A percentile compares a stretch with the other conserved stretches of the same genome.
Conservation (phyloP, 2,888 invertebrate species). For the Portevinia maculata region DNA sequence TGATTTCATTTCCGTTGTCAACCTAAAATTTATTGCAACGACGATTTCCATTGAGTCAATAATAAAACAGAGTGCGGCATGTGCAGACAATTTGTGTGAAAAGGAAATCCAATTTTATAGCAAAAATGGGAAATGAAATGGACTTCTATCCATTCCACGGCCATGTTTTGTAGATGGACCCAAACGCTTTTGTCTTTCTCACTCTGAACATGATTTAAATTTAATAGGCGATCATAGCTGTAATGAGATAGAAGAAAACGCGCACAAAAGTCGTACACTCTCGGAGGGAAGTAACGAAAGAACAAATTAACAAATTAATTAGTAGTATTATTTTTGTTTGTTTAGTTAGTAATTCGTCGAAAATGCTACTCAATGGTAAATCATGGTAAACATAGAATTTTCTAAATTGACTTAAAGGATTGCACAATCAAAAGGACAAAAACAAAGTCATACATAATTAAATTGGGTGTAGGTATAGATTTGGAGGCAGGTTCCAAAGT, state of each 20-base stretch:
- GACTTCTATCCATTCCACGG: too few relatives aligned
- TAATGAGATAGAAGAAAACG: constrained; percentile 14
- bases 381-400: background rate
- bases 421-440: constrained; percentile 1
- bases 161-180: background rate
- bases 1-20: background rate
- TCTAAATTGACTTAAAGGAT: constrained; percentile 10
- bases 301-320: constrained; percentile 23
- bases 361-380: background rate
- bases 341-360: background rate
- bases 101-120: background rate
- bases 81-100: background rate
- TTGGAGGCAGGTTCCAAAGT: background rate
- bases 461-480: constrained; percentile 19
- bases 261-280: background rate
- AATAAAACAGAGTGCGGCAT: background rate
- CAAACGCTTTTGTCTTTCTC: constrained; percentile 8
- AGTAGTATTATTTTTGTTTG: background rate
- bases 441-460: constrained; percentile 18
- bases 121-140: background rate
- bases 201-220: constrained; percentile 1
- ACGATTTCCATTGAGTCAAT: background rate
- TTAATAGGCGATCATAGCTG: constrained; percentile 18
- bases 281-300: background rate
- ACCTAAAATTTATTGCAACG: background rate